Percentiles rank a stretch among this genome's conserved stretches.
phyloP scores from a whole-genome alignment of 2,113 vertebrate species.

The Mionectes macconnelli region DNA sequence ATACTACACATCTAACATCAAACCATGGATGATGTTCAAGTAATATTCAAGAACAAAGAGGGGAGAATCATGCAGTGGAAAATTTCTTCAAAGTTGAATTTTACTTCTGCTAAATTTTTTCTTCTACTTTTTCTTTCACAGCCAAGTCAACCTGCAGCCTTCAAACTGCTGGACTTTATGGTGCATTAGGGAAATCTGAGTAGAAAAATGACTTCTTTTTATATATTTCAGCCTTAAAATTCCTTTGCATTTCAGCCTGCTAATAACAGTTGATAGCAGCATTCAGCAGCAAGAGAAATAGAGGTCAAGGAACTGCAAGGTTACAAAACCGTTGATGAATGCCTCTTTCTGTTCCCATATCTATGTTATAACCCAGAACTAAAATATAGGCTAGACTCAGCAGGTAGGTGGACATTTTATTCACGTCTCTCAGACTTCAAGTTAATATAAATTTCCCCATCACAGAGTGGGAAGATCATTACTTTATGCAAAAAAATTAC shows the following conservation, averaged over 20 bases:
- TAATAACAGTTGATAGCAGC: neutral
- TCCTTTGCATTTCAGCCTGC: neutral
- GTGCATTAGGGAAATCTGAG: neutral
- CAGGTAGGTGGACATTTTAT: neutral
- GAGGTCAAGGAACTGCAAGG: neutral
- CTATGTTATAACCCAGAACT: neutral
- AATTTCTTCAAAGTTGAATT: neutral
- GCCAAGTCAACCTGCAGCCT: neutral
- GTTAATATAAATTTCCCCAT: neutral
- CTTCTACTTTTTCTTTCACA: neutral
- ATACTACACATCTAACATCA: neutral
- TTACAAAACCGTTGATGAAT: neutral
- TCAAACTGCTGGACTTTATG: neutral
- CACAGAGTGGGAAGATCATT: neutral
- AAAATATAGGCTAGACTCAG: neutral
- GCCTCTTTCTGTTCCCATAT: neutral
- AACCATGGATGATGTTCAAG: neutral
- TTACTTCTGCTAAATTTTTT: neutral
- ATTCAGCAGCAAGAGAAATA: neutral
- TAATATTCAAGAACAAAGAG: neutral
- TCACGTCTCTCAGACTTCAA: neutral
- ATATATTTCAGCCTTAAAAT: neutral
- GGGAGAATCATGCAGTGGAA: neutral
- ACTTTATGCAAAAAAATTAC: neutral
- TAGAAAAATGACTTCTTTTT: neutral